Percentiles rank a stretch among this genome's conserved stretches.
These are phyloP conservation scores for Drosophila sordidapex DNA, from an alignment of 2,888 invertebrate genomes.

Conservation along the genomic window DNA sequence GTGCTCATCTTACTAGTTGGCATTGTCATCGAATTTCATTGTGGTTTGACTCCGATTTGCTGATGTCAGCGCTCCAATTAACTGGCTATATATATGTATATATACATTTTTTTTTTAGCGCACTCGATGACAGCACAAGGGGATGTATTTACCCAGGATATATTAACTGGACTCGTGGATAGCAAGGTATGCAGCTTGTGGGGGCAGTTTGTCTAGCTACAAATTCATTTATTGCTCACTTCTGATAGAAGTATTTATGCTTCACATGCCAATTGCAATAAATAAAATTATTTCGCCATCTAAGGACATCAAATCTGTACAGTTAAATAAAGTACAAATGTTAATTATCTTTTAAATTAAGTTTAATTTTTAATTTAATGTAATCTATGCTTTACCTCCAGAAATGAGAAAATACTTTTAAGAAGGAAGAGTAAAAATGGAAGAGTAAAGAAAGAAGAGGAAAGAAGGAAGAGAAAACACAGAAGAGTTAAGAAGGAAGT, in stretches of 20 bases:
- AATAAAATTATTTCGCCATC: not conserved
- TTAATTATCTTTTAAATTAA: not conserved
- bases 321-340: too few relatives aligned
- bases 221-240: not conserved
- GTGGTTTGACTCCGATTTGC: constrained; percentile 41
- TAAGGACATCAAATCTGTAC: not conserved
- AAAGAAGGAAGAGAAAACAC: too few relatives aligned
- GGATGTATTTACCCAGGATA: not conserved
- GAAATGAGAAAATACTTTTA: too few relatives aligned
- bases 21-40: constrained; percentile 64
- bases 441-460: too few relatives aligned
- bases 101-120: constrained; percentile 36
- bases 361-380: not conserved
- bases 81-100: constrained; percentile 34
- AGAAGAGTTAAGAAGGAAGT: too few relatives aligned
- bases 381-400: not conserved
- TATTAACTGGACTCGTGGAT: not conserved
- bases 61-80: constrained; percentile 74
- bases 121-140: constrained; percentile 38
- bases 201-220: not conserved
- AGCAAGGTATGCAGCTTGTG: constrained; percentile 56
- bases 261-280: not conserved
- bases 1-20: constrained; percentile 40
- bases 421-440: too few relatives aligned
- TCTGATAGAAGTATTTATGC: not conserved